A percentile compares a stretch with the other conserved stretches of the same genome.
These are phyloP conservation scores for Hesperia comma DNA, from an alignment of 2,888 invertebrate genomes.

Conservation along the genomic window DNA sequence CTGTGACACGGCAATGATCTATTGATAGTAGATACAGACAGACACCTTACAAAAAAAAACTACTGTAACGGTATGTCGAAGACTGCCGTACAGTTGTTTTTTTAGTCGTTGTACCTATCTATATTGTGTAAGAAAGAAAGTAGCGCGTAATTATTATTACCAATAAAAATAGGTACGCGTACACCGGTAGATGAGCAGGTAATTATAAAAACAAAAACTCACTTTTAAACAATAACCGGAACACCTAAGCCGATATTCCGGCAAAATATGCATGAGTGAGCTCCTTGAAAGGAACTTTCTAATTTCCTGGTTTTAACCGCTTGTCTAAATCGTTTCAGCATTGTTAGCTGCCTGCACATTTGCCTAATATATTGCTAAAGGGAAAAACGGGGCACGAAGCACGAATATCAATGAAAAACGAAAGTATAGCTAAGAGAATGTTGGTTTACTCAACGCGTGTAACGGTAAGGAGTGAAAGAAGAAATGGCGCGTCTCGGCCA, in stretches of 20 bases:
- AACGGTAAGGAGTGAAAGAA: constrained; percentile 64
- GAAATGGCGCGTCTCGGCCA: constrained; percentile 56
- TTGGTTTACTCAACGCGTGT: constrained; percentile 18
- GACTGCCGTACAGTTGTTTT: no score
- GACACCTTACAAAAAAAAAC: no score
- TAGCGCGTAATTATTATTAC: no score
- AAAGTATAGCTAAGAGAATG: constrained; percentile 41
- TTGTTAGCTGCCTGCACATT: constrained; percentile 28
- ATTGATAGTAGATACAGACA: no score
- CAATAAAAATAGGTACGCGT: no score
- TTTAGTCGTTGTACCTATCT: no score
- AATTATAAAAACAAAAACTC: constrained; percentile 12
- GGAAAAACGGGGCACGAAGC: constrained; percentile 56
- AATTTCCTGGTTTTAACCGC: constrained; percentile 23
- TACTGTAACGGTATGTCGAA: no score
- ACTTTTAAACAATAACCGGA: constrained; percentile 22
- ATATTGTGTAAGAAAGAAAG: no score
- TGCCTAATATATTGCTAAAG: constrained; percentile 31
- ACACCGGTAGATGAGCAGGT: neutral
- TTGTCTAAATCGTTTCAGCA: constrained; percentile 41
- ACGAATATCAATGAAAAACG: constrained; percentile 58
- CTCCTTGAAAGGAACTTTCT: constrained; percentile 32
- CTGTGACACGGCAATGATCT: no score
- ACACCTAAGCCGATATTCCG: constrained; percentile 26
- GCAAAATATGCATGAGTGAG: constrained; percentile 33